Evolutionary conservation across 2,113 vertebrate species (phyloP), one percentile per base, ranked within the genome.

Genomic region (Psittacara wagleri): DNA sequence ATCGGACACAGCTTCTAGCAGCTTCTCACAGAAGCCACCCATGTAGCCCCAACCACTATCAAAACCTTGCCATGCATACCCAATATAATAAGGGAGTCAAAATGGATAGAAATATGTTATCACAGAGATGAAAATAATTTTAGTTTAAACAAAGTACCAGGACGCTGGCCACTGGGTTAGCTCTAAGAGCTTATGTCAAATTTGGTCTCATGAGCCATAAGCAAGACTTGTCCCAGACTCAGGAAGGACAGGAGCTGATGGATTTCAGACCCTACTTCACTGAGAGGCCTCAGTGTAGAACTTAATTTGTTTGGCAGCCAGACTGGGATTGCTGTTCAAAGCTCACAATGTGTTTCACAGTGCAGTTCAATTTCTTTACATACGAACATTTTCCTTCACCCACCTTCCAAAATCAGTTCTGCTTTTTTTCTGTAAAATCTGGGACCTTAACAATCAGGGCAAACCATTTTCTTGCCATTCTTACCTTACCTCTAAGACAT

Each of bases 171-270:
- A 54, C 23, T 24, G 31, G 13, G 11, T 41, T 73, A 69, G 23
- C 25, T 83, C 41, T 43, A 22, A 52, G 9, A 54, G 54, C 3
- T 19, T 2, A 5, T 19, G 20, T 46, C 19, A 46, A 13, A 54
- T 23, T 41, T 81, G 54, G 20, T 59, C 59, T 80, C 7, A 52
- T 0, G 2, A 16, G 35, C 59, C 0, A 0, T 66, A 24, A 73
- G 10, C 33, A 79, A 39, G 41, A 13, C 13, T 90, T 85, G 20
- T 49, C 46, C 59, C 75, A 75, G 59, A 16, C 3, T 54, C 76
- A 13, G 39, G 46, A 84, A 41, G 41, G 23, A 33, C 37, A 81
- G 74, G 5, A 92, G 28, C 13, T 20, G 20, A 28, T 7, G 20
- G 44, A 62, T 89, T 87, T 92, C 19, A 69, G 37, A 67, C 70